phyloP scores from a whole-genome alignment of 2,888 invertebrate genomes.

The Tachina grossa region DNA sequence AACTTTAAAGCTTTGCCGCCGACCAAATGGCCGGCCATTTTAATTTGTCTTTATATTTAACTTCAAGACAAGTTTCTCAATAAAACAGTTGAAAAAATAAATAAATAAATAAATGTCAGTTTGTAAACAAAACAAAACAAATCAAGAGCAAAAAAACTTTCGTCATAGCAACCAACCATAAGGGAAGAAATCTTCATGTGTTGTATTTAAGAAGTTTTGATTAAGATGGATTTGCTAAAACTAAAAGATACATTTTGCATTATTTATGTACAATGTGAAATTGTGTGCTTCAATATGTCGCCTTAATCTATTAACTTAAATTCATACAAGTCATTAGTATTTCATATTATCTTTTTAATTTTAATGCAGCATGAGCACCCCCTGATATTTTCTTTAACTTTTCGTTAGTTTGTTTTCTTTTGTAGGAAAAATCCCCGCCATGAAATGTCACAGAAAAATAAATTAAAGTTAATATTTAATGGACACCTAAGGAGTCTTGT shows the following conservation, averaged over 20 bases:
- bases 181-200: neutral
- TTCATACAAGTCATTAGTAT: neutral
- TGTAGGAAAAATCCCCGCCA: conserved; percentile 36
- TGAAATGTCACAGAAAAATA: conserved; percentile 54
- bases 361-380: neutral
- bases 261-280: neutral
- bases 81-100: too few species aligned
- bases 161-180: neutral
- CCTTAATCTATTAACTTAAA: neutral
- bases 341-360: conserved; percentile 1
- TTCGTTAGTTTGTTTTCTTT: neutral
- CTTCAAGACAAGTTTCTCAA: too few species aligned
- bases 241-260: neutral
- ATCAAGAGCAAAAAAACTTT: too few species aligned
- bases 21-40: too few species aligned
- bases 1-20: too few species aligned
- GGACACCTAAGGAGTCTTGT: conserved; percentile 57
- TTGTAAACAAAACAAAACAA: too few species aligned
- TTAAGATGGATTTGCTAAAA: conserved; percentile 11
- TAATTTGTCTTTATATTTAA: too few species aligned
- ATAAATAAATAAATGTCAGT: too few species aligned
- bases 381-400: neutral
- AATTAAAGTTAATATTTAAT: conserved; percentile 65
- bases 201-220: neutral
- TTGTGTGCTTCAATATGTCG: neutral